Percentiles rank a stretch among this genome's conserved stretches.
phyloP scores from a whole-genome alignment of 2,888 invertebrate species.

The Eupithecia centaureata region DNA sequence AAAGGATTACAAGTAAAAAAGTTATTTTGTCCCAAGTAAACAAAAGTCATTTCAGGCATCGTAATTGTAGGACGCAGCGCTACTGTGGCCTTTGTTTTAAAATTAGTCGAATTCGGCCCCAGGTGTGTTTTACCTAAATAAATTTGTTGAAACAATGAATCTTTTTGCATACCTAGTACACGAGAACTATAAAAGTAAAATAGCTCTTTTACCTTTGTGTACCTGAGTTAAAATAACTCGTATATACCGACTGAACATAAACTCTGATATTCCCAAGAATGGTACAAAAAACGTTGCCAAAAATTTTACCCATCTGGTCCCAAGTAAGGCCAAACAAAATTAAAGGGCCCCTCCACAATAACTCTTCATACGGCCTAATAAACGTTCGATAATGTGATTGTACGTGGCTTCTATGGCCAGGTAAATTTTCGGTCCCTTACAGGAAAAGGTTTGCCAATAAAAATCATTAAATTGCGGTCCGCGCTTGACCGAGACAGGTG shows the following conservation, averaged over 20 bases:
- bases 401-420: conserved; percentile 62
- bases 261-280: conserved; percentile 1
- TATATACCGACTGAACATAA: background rate
- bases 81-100: too few species aligned
- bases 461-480: conserved; percentile 73
- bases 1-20: too few species aligned
- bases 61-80: too few species aligned
- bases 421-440: conserved; percentile 68
- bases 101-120: too few species aligned
- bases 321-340: conserved; percentile 47
- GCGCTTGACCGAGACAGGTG: conserved; percentile 57
- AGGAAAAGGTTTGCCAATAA: conserved; percentile 67
- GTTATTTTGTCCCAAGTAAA: too few species aligned
- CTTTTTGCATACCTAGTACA: too few species aligned
- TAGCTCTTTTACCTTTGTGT: background rate
- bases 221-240: background rate
- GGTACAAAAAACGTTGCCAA: conserved; percentile 11
- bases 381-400: conserved; percentile 71
- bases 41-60: too few species aligned
- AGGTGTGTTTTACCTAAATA: too few species aligned
- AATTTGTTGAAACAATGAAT: too few species aligned
- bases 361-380: conserved; percentile 69
- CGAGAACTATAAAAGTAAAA: background rate
- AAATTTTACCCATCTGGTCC: conserved; percentile 14
- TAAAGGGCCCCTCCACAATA: conserved; percentile 52